Conservation (phyloP, 1,140 invertebrate species). For the Ditylenchus dipsaci region DNA sequence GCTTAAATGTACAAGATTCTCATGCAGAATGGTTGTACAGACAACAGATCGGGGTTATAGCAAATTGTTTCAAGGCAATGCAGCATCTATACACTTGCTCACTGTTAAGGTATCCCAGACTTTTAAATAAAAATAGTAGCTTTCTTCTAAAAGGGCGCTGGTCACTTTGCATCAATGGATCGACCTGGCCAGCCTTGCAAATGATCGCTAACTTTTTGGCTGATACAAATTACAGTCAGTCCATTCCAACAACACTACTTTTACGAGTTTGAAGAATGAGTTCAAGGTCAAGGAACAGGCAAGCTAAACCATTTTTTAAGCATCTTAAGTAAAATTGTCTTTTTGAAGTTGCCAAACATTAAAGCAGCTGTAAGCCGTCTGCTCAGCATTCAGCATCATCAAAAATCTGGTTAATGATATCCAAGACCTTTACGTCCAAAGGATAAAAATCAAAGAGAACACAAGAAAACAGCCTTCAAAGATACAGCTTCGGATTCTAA, state of each 20-base stretch:
- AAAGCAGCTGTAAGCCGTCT: no score
- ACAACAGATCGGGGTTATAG: slow-evolving; percentile 28
- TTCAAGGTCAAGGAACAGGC: background rate
- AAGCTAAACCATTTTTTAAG: no score
- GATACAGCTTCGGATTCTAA: no score
- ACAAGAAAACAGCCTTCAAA: no score
- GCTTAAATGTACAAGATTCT: background rate
- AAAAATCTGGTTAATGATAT: no score
- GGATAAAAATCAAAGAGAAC: no score
- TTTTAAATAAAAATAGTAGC: no score
- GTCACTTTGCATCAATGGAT: slow-evolving; percentile 36
- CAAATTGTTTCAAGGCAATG: slow-evolving; percentile 21
- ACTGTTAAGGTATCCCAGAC: slow-evolving; percentile 31
- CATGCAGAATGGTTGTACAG: slow-evolving; percentile 9
- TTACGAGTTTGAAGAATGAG: background rate
- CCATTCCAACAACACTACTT: slow-evolving; percentile 8
- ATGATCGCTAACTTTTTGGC: slow-evolving; percentile 38
- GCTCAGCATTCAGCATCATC: no score
- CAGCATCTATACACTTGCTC: slow-evolving; percentile 25
- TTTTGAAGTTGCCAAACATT: no score
- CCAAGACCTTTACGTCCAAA: no score
- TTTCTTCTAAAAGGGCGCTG: slow-evolving; percentile 16
- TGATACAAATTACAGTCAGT: slow-evolving; percentile 9
- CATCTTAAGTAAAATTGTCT: no score
- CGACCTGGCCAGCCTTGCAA: slow-evolving; percentile 34